Base-by-base conservation (phyloP, 1,140 invertebrate genomes). In the Brachionus calyciflorus region DNA sequence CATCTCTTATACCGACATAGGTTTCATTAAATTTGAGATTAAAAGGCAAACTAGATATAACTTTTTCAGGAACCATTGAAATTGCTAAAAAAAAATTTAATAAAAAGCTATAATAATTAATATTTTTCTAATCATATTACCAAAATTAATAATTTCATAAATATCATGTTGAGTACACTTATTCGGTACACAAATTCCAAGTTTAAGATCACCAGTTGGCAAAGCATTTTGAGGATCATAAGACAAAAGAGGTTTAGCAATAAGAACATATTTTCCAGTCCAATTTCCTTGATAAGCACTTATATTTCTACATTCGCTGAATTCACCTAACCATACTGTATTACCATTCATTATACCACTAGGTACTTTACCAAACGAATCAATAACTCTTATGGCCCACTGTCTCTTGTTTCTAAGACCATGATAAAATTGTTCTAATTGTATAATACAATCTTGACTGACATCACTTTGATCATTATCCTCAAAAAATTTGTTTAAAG, bases 311-410 rank as follows among this genome's bases (percentile, higher is more conserved):
- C 84, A 85, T 76, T 84, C 78, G 30, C 81, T 82, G 63, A 79
- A 84, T n/a, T 79, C 79, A 26, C 84, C 84, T 30, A 83, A 78
- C 79, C 82, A 82, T 1, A 76, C 70, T 9, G 82, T 30, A 41
- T 81, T 80, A 6, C 83, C 82, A 26, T 82, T 78, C 10, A 83
- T 33, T n/a, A 84, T 51, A n/a, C 82, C 83, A 49, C 80, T 78
- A 0, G 79, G 79, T 33, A 81, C 79, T 73, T 83, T 84, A 1
- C 82, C 82, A 63, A 77, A 80, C 1, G 82, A 78, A 77, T 83
- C 82, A 19, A 83, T 12, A 77, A 82, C 82, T 83, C 21, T 70
- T 33, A 70, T 26, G 1, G 65, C 26, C 65, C 65, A 70, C 51
- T 65, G 37, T 28, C 24, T 41, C 44, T 65, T 65, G 40, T 65